A percentile compares a stretch with the other conserved stretches of the same genome.
Conservation (phyloP, 2,797 vertebrate species). For the Poliocrania exsul region DNA sequence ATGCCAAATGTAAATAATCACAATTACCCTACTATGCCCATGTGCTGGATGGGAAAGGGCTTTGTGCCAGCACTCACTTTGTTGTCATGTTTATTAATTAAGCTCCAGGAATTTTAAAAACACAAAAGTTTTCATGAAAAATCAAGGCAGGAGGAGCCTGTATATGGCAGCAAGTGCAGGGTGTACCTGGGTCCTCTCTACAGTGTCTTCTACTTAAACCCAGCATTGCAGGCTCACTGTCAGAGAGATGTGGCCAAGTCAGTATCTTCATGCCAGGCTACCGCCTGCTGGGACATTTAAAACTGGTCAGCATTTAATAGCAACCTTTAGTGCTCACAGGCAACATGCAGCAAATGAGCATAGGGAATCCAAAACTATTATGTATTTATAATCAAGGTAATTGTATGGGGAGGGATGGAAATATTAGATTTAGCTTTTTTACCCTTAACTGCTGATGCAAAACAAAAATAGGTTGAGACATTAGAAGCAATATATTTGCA, state of each 20-base stretch:
- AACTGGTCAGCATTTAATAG: background rate
- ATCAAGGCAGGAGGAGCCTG: background rate
- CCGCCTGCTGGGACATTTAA: background rate
- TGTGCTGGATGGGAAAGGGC: constrained; percentile 54
- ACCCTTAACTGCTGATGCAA: background rate
- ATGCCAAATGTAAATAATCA: constrained; percentile 78
- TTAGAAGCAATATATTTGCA: background rate
- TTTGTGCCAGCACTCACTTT: constrained; percentile 52
- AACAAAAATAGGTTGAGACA: constrained; percentile 18
- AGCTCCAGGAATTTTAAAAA: constrained; percentile 57
- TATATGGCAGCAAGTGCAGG: background rate
- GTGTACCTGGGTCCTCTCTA: background rate
- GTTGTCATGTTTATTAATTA: constrained; percentile 75
- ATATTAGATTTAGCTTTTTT: background rate
- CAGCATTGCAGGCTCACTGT: background rate
- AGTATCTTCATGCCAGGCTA: constrained; percentile 23
- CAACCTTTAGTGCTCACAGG: background rate
- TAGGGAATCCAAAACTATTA: background rate
- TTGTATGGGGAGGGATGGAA: background rate
- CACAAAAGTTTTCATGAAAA: constrained; percentile 41
- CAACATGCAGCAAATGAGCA: background rate
- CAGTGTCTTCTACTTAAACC: background rate
- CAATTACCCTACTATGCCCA: constrained; percentile 63
- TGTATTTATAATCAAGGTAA: background rate
- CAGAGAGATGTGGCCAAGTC: background rate